These are phyloP conservation scores for Macrosiphum euphorbiae DNA, from an alignment of 2,888 invertebrate genomes.

Conservation along the genomic window DNA sequence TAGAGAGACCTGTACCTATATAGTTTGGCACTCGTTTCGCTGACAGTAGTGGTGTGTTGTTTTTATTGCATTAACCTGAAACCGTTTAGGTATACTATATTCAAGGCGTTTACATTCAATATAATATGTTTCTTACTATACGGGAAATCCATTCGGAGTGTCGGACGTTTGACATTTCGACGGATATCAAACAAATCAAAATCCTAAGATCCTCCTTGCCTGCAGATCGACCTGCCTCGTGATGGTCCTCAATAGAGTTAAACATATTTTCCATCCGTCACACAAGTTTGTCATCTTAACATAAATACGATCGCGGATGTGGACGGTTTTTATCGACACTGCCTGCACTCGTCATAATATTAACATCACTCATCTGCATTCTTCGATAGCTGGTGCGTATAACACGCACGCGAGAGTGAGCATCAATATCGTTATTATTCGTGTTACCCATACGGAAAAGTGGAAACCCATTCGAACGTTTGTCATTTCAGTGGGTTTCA, in stretches of 20 bases:
- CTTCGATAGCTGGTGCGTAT: not conserved
- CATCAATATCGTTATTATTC: not conserved
- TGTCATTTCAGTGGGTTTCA: too few relatives aligned
- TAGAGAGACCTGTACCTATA: too few relatives aligned
- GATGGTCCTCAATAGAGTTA: not conserved
- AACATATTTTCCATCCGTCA: not conserved
- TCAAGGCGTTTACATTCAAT: not conserved
- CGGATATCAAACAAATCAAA: not conserved
- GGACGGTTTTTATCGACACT: not conserved
- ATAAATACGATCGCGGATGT: not conserved
- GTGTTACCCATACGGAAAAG: too few relatives aligned
- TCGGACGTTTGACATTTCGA: not conserved
- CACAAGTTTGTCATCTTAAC: not conserved
- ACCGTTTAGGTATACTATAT: not conserved
- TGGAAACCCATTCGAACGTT: too few relatives aligned
- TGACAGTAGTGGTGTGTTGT: too few relatives aligned
- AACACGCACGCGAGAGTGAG: not conserved
- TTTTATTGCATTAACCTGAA: not conserved
- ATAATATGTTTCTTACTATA: not conserved
- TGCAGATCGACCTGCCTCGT: not conserved
- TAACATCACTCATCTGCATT: not conserved
- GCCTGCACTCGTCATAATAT: not conserved
- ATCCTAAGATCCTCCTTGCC: not conserved
- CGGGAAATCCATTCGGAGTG: not conserved
- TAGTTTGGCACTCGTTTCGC: too few relatives aligned